Percentiles rank a stretch among this genome's conserved stretches.
phyloP scores from a whole-genome alignment of 2,113 vertebrate genomes.

The Nansenia antarctica region DNA sequence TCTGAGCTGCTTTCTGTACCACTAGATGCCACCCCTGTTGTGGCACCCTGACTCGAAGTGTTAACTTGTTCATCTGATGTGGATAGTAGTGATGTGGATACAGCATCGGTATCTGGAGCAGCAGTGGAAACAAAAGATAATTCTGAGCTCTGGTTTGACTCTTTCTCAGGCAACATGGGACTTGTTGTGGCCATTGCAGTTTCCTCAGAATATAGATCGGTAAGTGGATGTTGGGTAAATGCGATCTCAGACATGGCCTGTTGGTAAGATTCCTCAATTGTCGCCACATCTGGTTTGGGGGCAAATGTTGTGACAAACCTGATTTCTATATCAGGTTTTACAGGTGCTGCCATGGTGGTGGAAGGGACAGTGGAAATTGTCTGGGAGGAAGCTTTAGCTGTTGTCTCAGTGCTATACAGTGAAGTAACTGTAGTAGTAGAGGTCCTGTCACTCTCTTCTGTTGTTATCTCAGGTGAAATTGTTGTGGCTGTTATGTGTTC shows the following conservation, averaged over 20 bases:
- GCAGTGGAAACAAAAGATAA: neutral
- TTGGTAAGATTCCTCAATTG: slow-evolving; percentile 45
- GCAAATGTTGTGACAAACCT: slow-evolving; percentile 34
- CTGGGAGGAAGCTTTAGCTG: slow-evolving; percentile 13
- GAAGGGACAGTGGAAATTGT: slow-evolving; percentile 53
- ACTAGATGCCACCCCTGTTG: slow-evolving; percentile 33
- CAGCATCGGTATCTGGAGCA: too few relatives aligned
- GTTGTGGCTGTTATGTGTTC: too few relatives aligned
- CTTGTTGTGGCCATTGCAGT: slow-evolving; percentile 38
- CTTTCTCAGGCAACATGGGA: slow-evolving; percentile 1
- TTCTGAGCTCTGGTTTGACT: slow-evolving; percentile 20
- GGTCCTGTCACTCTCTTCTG: too few relatives aligned
- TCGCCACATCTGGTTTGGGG: neutral
- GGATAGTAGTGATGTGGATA: neutral
- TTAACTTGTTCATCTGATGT: neutral
- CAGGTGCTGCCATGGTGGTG: too few relatives aligned
- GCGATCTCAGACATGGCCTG: slow-evolving; percentile 63
- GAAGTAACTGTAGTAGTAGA: too few relatives aligned
- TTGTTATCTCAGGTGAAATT: too few relatives aligned
- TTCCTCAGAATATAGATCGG: slow-evolving; percentile 32
- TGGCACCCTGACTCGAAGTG: slow-evolving; percentile 10
- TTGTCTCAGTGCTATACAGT: too few relatives aligned
- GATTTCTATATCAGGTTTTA: slow-evolving; percentile 32
- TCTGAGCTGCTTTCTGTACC: neutral
- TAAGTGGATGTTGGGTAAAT: slow-evolving; percentile 58